Evolutionary conservation across 2,113 vertebrate genomes (phyloP), one percentile per base, ranked within the genome.

Genomic region (Entosphenus tridentatus): DNA sequence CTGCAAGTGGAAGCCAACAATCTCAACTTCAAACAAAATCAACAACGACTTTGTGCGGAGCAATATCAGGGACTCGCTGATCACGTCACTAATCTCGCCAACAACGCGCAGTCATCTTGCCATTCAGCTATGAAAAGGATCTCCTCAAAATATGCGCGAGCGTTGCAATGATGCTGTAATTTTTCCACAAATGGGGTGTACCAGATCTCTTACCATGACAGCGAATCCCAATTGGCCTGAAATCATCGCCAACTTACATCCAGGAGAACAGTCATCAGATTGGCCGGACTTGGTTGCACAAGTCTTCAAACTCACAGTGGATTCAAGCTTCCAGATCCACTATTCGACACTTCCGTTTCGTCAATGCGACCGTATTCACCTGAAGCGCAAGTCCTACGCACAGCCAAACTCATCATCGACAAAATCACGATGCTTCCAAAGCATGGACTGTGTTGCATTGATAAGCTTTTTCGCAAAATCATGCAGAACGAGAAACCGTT

Each of bases 301-400:
- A n/a, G 9, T 65, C 62, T 65, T 65, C 62, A 65, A 65, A 65
- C n/a, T 65, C n/a, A 14, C 58, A 62, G 58, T 62, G 58, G 58
- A 62, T 62, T 62, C 8, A 13, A 62, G 58, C 58, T 62, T 17
- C 16, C 58, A 62, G 58, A 14, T 6, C 58, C 16, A 17, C 13
- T 62, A 62, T 8, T 62, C 13, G 58, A 62, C 13, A 62, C 58
- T 17, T 62, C 58, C 13, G 16, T 17, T 62, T 62, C 58, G 16
- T 62, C 7, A 13, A 62, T 62, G 8, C 13, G 58, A 62, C 13
- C 16, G 13, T 7, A 13, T 14, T 62, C 58, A 62, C 13, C 13
- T 62, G 58, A 62, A 13, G 13, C 58, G 58, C 16, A 17, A 13
- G 16, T 62, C 13, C 58, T 14, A 8, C 5, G 16, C 13, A 14